Evolutionary conservation across 2,888 invertebrate genomes (phyloP).

Genomic region (Morinoia aosen): DNA sequence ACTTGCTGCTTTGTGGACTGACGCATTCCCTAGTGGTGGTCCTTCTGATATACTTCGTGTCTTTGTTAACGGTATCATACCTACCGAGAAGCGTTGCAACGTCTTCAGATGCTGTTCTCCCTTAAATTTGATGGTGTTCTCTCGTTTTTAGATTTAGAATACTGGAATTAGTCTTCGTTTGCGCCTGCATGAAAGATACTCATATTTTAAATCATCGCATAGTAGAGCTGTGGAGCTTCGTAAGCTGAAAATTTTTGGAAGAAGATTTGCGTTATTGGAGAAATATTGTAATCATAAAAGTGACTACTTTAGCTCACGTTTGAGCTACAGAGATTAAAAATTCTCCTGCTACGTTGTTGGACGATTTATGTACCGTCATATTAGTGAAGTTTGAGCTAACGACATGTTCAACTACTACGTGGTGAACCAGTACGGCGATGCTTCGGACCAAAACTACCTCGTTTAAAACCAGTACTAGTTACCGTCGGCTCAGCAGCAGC

Average conservation of each 20-base stretch:
- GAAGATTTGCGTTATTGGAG: neutral
- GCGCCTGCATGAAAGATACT: neutral
- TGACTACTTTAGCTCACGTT: neutral
- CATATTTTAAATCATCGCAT: neutral
- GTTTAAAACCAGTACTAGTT: constrained; percentile 23
- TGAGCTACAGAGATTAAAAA: neutral
- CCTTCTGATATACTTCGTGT: neutral
- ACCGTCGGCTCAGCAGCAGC: neutral
- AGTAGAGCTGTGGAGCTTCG: neutral
- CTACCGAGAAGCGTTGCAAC: neutral
- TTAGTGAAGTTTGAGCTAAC: neutral
- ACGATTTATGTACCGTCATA: neutral
- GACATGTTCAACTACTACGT: constrained; percentile 48
- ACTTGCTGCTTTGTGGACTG: neutral
- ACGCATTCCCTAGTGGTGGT: neutral
- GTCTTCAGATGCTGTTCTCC: neutral
- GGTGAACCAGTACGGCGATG: constrained; percentile 46
- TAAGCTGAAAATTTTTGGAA: neutral
- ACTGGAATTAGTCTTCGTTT: neutral
- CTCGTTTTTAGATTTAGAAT: neutral
- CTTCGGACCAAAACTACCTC: constrained; percentile 41
- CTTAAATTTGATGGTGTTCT: neutral
- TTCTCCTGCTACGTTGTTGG: neutral
- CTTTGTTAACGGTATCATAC: neutral
- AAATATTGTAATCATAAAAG: neutral